Evolutionary conservation across 1,140 invertebrate genomes (phyloP), one percentile per base, ranked within the genome.

Genomic region (Pygmarrhopalites habei): DNA sequence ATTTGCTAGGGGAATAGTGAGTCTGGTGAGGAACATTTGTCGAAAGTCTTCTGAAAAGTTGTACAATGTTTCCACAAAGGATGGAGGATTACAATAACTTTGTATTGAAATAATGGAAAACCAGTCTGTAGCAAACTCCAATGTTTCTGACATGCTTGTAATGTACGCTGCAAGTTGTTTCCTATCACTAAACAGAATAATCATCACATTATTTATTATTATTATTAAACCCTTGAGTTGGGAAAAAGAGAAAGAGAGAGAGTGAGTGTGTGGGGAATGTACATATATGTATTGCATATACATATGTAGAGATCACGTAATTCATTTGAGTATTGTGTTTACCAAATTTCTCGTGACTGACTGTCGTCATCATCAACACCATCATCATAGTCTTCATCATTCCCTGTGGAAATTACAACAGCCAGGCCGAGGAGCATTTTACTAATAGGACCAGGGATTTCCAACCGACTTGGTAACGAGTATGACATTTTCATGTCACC

Each of bases 1-100:
- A 51, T 65, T 58, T 15, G 59, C 44, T 12, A 60, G 30, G 30
- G 63, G 56, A n/a, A 41, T 26, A 2, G 61, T 39, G 21, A 66
- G 46, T 12, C 60, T 58, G 10, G 60, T 28, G 26, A 39, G 23
- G 14, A 66, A 25, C 23, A 66, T 21, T 28, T 32, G 21, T 28
- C 53, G 41, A 43, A 55, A 58, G 17, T 51, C 29, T n/a, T 28
- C 15, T 15, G 47, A 60, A 56, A 66, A 66, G 30, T 62, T 60
- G 41, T 56, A 62, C 26, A 66, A 44, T 23, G 57, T 66, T 46
- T 58, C 49, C 17, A 66, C 65, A 47, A 66, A 66, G 14, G 26
- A 58, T 46, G 41, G 19, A n/a, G 65, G 65, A 44, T 46, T 49
- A 26, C 28, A 32, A 32, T 66, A 66, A 28, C 60, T 59, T 59